These are phyloP conservation scores for Brachystomella parvula DNA, from an alignment of 1,140 invertebrate species.

Conservation along the genomic window DNA sequence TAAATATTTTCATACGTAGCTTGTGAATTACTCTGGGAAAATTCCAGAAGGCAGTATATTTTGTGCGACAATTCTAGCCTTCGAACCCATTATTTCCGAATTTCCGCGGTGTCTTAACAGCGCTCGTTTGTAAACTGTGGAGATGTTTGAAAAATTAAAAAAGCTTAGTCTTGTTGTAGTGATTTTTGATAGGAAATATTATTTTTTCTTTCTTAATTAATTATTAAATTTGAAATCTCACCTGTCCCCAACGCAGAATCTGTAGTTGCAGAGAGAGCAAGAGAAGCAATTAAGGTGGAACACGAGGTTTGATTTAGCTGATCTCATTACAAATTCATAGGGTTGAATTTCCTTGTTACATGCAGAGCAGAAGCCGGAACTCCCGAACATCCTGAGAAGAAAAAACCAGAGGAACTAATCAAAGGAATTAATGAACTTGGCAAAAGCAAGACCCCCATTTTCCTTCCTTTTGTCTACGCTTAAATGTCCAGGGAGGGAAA, in stretches of 20 bases:
- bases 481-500: not conserved
- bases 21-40: too few species aligned
- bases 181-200: not conserved
- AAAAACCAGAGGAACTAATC: constrained; percentile 16
- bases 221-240: constrained; percentile 1
- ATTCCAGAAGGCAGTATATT: too few species aligned
- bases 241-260: constrained; percentile 16
- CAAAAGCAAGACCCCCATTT: not conserved
- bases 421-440: constrained; percentile 19
- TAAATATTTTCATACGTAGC: too few species aligned
- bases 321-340: constrained; percentile 98
- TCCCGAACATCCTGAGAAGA: constrained; percentile 64
- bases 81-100: too few species aligned
- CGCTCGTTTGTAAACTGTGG: too few species aligned
- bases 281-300: constrained; percentile 98
- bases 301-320: constrained; percentile 71
- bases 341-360: constrained; percentile 95
- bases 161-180: not conserved
- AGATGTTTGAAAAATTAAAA: too few species aligned
- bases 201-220: too few species aligned
- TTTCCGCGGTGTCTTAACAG: too few species aligned
- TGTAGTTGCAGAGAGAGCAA: constrained; percentile 95
- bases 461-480: not conserved
- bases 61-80: too few species aligned
- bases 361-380: constrained; percentile 78